Evolutionary conservation across 2,113 vertebrate genomes (phyloP), one percentile per base, ranked within the genome.

Genomic region (Platysteira castanea): DNA sequence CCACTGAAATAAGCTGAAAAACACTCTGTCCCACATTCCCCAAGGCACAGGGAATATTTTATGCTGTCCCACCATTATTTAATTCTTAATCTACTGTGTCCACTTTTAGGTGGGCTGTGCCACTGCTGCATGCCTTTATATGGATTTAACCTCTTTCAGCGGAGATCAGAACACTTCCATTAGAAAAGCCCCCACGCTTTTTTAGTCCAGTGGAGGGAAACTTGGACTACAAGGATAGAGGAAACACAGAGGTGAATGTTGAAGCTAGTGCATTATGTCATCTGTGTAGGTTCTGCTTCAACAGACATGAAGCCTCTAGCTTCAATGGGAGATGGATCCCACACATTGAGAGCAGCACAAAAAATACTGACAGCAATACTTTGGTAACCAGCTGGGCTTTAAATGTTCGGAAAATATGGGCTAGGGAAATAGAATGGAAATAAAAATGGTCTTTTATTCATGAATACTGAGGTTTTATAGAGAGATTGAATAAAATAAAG

Each of bases 391-490:
- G 85, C 90, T 78, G 83, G 80, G 56, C 73, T 91, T 90, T 80
- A 85, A 95, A 68, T 16, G 22, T 90, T 95, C 27, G 52, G 89
- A 92, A 92, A 95, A 95, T 68, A 83, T 9, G 30, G 80, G 31
- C 54, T 91, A 89, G 49, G 23, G 65, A 95, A 94, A 84, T 5
- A 89, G 76, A 95, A 95, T 93, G 90, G 92, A 94, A 96, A 96
- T 73, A 84, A 92, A 96, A 96, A 78, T 75, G 73, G 42, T 57
- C 69, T 73, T 94, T 92, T 93, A 78, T 82, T 95, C 92, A 84
- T 69, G 83, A 96, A 95, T 75, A 93, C 65, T 60, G 44, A 65
- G 49, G 44, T 31, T 97, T 96, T 94, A 95, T 63, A 76, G 76
- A 64, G 47, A 93, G 85, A 87, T 79, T 89, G 70, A 94, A 89